Conservation (phyloP, 2,797 vertebrate species). For the Spondyliosoma cantharus region DNA sequence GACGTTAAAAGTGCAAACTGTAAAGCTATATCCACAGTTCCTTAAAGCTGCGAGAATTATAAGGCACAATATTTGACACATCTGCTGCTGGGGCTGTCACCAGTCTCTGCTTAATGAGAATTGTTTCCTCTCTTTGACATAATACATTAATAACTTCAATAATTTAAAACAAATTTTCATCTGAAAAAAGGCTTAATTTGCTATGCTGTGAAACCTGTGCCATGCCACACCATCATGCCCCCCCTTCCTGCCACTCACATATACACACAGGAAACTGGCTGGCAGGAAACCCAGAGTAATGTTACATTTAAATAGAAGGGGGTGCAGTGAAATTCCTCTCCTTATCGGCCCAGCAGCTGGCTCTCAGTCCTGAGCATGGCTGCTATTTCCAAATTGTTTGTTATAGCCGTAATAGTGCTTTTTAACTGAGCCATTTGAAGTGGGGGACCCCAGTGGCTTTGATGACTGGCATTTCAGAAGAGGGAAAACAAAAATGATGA, state of each 20-base stretch:
- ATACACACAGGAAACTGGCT: conserved; percentile 66
- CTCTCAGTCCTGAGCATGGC: conserved; percentile 23
- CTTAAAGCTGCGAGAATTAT: background rate
- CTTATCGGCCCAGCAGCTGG: conserved; percentile 53
- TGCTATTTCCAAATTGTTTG: conserved; percentile 63
- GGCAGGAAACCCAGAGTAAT: conserved; percentile 71
- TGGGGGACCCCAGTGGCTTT: background rate
- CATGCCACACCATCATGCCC: background rate
- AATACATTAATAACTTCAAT: background rate
- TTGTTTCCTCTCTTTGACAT: background rate
- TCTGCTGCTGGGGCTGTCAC: background rate
- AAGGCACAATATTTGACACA: background rate
- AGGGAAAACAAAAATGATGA: background rate
- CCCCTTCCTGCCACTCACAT: conserved; percentile 6
- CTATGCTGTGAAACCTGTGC: conserved; percentile 6
- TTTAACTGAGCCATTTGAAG: conserved; percentile 14
- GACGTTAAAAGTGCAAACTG: background rate
- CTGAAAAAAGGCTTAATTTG: background rate
- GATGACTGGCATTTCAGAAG: background rate
- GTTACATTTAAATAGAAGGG: conserved; percentile 60
- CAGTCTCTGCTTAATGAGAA: background rate
- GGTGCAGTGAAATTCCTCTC: conserved; percentile 60
- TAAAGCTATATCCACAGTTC: background rate
- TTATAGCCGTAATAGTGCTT: conserved; percentile 17
- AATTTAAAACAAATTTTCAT: background rate